Evolutionary conservation across 1,140 invertebrate species (phyloP).

Genomic region (Neotoxoptera formosana): DNA sequence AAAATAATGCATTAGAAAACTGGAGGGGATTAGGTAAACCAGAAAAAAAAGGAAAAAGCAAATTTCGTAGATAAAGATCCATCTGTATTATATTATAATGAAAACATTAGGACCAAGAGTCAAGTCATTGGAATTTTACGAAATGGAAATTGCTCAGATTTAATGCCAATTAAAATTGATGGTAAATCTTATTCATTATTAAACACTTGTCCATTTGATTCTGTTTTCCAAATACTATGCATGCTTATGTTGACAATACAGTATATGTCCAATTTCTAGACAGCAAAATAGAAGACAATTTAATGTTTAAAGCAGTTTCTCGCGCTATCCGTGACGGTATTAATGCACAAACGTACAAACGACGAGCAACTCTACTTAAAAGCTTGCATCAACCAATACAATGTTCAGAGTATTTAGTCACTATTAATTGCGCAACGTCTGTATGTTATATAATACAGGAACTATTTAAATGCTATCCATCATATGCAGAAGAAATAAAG

Average conservation of each 20-base stretch:
- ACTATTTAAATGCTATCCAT: too few species aligned
- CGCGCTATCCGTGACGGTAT: not conserved
- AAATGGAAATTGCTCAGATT: not conserved
- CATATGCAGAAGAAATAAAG: too few species aligned
- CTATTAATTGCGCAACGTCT: too few species aligned
- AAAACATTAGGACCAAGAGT: slow-evolving; percentile 4
- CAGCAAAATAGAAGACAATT: not conserved
- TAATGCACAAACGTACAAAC: not conserved
- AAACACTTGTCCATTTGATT: slow-evolving; percentile 11
- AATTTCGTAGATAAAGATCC: slow-evolving; percentile 9
- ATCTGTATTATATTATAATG: slow-evolving; percentile 14
- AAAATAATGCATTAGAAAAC: not conserved
- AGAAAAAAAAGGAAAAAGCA: not conserved
- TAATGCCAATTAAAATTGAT: not conserved
- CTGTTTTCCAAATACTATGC: not conserved
- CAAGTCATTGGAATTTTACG: slow-evolving; percentile 1
- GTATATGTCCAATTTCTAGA: not conserved
- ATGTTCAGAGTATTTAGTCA: too few species aligned
- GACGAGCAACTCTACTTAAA: too few species aligned
- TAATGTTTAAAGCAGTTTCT: not conserved
- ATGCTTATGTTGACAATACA: not conserved
- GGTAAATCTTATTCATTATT: not conserved
- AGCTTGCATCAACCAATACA: too few species aligned
- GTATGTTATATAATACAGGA: too few species aligned
- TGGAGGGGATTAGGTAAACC: not conserved